These are phyloP conservation scores for Campylomormyrus tamandua DNA, from an alignment of 2,113 vertebrate species.

Conservation along the genomic window DNA sequence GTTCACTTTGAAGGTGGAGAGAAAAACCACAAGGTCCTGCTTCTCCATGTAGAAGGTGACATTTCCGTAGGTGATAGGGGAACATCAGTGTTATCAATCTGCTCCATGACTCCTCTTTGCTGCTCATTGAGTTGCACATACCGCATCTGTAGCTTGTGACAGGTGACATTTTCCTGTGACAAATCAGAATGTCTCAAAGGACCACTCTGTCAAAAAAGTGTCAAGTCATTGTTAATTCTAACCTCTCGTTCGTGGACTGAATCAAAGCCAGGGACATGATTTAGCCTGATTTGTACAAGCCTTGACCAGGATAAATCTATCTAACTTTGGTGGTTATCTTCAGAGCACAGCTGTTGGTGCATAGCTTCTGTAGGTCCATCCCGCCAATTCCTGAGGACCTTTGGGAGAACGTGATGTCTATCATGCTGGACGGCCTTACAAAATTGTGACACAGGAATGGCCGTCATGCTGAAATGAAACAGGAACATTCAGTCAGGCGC, in stretches of 20 bases:
- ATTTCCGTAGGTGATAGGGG: not conserved
- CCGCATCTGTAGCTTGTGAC: not conserved
- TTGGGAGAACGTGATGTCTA: not conserved
- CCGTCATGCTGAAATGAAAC: not conserved
- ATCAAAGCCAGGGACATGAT: not conserved
- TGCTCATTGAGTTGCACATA: not conserved
- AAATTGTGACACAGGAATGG: not conserved
- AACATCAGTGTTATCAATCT: not conserved
- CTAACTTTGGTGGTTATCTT: not conserved
- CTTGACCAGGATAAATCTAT: not conserved
- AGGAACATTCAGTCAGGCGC: not conserved
- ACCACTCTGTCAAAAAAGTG: not conserved
- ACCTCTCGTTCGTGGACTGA: not conserved
- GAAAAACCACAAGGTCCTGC: constrained; percentile 15
- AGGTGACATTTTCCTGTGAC: not conserved
- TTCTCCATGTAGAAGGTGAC: not conserved
- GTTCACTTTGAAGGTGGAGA: constrained; percentile 15
- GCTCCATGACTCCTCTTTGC: not conserved
- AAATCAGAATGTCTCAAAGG: not conserved
- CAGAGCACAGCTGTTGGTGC: not conserved
- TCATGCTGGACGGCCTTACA: not conserved
- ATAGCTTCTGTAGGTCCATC: not conserved
- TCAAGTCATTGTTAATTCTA: not conserved
- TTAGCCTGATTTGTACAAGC: not conserved
- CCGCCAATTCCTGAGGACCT: not conserved